Evolutionary conservation across 2,113 vertebrate species (phyloP), one percentile per base, ranked within the genome.

Genomic region (Podocnemis expansa): DNA sequence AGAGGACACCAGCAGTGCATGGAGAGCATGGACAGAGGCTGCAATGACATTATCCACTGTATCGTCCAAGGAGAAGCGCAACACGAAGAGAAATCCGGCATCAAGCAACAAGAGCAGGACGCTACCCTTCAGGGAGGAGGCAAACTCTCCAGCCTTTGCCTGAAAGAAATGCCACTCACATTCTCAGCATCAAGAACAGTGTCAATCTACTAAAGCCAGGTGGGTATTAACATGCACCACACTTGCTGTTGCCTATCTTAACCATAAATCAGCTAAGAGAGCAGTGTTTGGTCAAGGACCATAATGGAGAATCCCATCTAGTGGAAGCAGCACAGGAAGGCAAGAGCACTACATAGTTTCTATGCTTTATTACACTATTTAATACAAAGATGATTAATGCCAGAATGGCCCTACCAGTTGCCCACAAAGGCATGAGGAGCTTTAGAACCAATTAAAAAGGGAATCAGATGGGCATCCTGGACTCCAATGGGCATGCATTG

Each of bases 61-160:
- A 86, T 99, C 99, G 41, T 99, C 99, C 98, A 99, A 93, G 0
- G 99, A 98, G 96, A 99, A 99, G 88, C 99, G 99, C 58, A 99
- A 97, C 87, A 99, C 96, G 97, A 99, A 99, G 67, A 99, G 98
- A 93, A 99, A 99, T 9, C 99, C 99, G 12, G 99, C 99, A 67
- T 99, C 99, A 21, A 99, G 98, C 78, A 99, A 98, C 29, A 99
- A 98, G 31, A 93, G 97, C 80, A 98, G 86, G 85, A 99, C 38
- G 5, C 98, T 99, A 94, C 98, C 99, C 84, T 97, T 98, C 85
- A 99, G 93, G 4, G 82, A 97, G 6, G 98, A 97, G 25, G 89
- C 78, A 96, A 99, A 99, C 81, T 98, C 98, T 1, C 99, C 99
- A 81, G 97, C 97, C 84, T 96, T 98, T 4, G 99, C 99, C 99